These are phyloP conservation scores for Periophthalmus modestus DNA, from an alignment of 2,113 vertebrate species.

Conservation along the genomic window DNA sequence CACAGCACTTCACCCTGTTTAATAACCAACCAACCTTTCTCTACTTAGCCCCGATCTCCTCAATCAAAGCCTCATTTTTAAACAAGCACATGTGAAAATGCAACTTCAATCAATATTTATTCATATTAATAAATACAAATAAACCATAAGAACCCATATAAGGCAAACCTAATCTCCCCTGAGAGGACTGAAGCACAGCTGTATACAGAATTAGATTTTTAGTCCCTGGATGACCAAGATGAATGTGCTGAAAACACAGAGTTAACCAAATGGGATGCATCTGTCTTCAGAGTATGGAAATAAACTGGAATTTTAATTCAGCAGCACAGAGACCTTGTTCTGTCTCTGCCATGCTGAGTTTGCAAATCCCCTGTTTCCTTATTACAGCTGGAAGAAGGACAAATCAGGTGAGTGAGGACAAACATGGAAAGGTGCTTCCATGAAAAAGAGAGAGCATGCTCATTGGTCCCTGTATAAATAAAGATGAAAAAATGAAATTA, in stretches of 20 bases:
- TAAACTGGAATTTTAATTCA: slow-evolving; percentile 54
- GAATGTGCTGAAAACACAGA: slow-evolving; percentile 34
- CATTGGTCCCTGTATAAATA: no score
- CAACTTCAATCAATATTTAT: not conserved
- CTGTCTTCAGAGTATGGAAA: slow-evolving; percentile 47
- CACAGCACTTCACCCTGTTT: no score
- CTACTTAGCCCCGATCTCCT: no score
- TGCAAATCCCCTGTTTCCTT: slow-evolving; percentile 34
- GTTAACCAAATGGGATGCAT: slow-evolving; percentile 30
- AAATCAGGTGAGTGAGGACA: slow-evolving; percentile 3
- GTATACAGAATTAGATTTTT: slow-evolving; percentile 45
- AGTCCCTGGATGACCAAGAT: slow-evolving; percentile 43
- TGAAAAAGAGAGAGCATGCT: no score
- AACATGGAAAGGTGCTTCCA: not conserved
- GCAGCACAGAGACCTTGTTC: slow-evolving; percentile 47
- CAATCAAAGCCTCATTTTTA: no score
- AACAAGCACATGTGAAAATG: not conserved
- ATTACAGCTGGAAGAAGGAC: not conserved
- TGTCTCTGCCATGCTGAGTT: slow-evolving; percentile 33
- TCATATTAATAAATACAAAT: not conserved
- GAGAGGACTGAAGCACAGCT: slow-evolving; percentile 23
- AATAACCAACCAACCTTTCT: no score
- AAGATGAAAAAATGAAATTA: not conserved
- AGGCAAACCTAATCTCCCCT: not conserved
- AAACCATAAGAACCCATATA: not conserved